Base-by-base conservation (phyloP, 2,797 vertebrate genomes). In the Scolopax bukidnonensis region DNA sequence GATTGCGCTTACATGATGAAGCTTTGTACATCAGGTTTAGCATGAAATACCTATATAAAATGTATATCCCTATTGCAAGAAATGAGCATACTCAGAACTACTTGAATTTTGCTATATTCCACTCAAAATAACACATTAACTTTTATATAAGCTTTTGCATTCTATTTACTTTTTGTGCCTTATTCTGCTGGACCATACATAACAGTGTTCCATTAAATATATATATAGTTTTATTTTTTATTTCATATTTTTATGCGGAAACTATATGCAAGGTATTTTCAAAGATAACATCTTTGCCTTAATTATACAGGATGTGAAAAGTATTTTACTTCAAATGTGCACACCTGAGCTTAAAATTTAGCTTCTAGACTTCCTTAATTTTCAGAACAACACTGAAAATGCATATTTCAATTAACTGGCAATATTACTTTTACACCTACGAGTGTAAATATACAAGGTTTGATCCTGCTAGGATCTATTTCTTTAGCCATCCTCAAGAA, bases 241-340 rank as follows among this genome's bases (percentile, higher is more conserved):
- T 92, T 94, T 95, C 67, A 28, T 95, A 92, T 97, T 97, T 97
- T 97, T 98, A 95, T 97, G 95, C 95, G 97, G 87, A 97, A 97
- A 96, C 83, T 90, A 73, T 95, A 91, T 93, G 78, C 78, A 93
- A 93, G 79, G 79, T 96, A 96, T 98, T 97, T 95, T 97, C 87
- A 93, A 96, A 95, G 77, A 80, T 83, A 96, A 85, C 89, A 90
- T 96, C 90, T 96, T 97, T 95, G 95, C 96, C 94, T 97, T 98
- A 93, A 95, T 51, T 89, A 82, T 57, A 63, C 36, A 87, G 84
- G 93, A 91, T 81, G 93, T 61, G 80, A 90, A 93, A 95, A 96
- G 45, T 81, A 87, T 56, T 97, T 96, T 92, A 78, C 85, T 90
- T 90, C 67, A 77, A 95, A 94, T 93, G 81, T 95, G 60, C 97